Percentiles rank a stretch among this genome's conserved stretches.
Conservation (phyloP, 2,888 invertebrate genomes). For the Mycalesis mineus region DNA sequence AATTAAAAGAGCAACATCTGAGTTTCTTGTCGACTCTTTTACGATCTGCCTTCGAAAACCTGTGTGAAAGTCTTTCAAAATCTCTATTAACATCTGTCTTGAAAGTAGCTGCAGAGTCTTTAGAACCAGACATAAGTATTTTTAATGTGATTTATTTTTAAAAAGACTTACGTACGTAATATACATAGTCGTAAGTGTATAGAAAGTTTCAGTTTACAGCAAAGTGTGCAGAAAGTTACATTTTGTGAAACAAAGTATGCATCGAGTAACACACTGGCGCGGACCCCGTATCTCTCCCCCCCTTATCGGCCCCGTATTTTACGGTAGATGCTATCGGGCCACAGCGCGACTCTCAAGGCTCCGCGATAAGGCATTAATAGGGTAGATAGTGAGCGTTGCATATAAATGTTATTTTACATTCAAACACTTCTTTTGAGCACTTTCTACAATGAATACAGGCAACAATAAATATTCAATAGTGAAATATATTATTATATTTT, state of each 20-base stretch:
- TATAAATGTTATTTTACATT: conserved; percentile 15
- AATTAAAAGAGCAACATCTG: no score
- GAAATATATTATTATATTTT: no score
- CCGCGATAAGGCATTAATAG: conserved; percentile 26
- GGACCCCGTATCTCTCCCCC: conserved; percentile 12
- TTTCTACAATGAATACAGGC: background rate
- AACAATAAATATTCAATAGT: background rate
- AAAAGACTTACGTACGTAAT: no score
- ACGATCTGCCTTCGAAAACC: no score
- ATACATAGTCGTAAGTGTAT: no score
- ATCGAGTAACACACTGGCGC: background rate
- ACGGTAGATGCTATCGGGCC: conserved; percentile 28
- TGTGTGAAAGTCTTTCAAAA: no score
- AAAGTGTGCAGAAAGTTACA: background rate
- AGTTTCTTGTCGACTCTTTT: no score
- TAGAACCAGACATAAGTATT: no score
- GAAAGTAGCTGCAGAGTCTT: no score
- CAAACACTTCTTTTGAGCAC: background rate
- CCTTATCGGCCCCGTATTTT: conserved; percentile 31
- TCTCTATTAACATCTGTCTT: no score
- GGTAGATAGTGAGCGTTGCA: conserved; percentile 21
- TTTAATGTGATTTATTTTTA: no score
- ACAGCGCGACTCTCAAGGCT: conserved; percentile 27
- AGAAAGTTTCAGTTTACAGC: background rate
- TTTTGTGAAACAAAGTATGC: background rate